Evolutionary conservation across 2,797 vertebrate genomes (phyloP).

Genomic region (Anniella stebbinsi): DNA sequence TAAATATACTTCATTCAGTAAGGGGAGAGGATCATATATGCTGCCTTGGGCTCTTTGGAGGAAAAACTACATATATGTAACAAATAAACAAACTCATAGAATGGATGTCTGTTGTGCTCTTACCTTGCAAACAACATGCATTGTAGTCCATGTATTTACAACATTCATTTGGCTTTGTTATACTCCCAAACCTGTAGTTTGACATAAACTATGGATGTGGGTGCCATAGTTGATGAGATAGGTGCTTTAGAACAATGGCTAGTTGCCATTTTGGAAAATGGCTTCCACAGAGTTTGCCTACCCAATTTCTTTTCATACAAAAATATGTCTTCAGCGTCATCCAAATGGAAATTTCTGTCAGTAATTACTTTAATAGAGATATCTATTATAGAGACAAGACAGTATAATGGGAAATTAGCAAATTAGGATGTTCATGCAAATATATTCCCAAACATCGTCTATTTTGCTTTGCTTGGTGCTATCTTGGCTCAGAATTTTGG

Average conservation of each 20-base stretch:
- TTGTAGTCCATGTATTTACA: background rate
- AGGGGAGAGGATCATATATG: background rate
- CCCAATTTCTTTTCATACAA: background rate
- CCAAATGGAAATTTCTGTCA: background rate
- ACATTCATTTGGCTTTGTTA: background rate
- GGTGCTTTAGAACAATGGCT: background rate
- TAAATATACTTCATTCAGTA: background rate
- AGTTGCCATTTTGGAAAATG: background rate
- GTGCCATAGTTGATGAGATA: background rate
- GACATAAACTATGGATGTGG: background rate
- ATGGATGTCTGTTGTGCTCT: background rate
- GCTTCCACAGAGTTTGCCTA: background rate
- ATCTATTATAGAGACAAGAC: background rate
- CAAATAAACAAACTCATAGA: background rate
- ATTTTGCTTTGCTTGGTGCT: too few species aligned
- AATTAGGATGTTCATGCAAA: too few species aligned
- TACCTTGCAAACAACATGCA: background rate
- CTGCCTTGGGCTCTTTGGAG: too few species aligned
- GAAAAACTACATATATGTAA: too few species aligned
- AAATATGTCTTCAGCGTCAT: too few species aligned
- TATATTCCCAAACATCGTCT: too few species aligned
- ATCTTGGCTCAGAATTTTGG: background rate
- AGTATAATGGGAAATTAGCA: background rate
- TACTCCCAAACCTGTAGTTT: background rate
- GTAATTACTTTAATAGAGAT: background rate